Conservation (phyloP, 2,797 vertebrate genomes). For the Dicrostonyx torquatus region DNA sequence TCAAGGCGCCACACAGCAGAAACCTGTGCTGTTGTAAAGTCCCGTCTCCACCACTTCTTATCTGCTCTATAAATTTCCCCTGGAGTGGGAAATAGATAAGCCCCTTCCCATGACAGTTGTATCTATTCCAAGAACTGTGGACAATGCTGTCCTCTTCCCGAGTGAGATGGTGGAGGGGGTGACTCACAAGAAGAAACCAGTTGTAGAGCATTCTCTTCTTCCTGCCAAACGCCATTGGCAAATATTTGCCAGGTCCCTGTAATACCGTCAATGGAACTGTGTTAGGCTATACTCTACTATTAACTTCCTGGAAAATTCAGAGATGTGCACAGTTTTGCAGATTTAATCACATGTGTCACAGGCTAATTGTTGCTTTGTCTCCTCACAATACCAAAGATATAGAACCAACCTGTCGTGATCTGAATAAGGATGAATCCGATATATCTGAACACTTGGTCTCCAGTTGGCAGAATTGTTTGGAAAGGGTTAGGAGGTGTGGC, state of each 20-base stretch:
- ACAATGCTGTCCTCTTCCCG: neutral
- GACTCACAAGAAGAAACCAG: neutral
- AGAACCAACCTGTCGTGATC: neutral
- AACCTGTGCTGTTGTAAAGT: conserved; percentile 18
- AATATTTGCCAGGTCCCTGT: neutral
- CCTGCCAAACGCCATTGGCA: neutral
- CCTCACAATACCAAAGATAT: neutral
- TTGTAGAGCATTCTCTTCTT: neutral
- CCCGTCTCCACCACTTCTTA: conserved; percentile 1
- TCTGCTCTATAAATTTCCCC: conserved; percentile 43
- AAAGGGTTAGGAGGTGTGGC: neutral
- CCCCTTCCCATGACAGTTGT: neutral
- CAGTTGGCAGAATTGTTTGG: neutral
- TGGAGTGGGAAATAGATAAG: conserved; percentile 1
- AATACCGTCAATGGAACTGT: neutral
- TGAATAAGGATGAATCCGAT: neutral
- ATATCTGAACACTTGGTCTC: neutral
- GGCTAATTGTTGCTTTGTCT: neutral
- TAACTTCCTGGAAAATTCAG: neutral
- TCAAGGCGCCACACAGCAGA: conserved; percentile 56
- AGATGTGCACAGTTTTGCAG: neutral
- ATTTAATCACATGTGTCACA: neutral
- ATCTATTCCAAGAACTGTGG: neutral
- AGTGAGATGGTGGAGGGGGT: neutral
- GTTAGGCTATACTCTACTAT: neutral